Percentiles rank a stretch among this genome's conserved stretches.
Evolutionary conservation across 1,140 invertebrate genomes (phyloP).

Genomic region (Meteorus sp.): DNA sequence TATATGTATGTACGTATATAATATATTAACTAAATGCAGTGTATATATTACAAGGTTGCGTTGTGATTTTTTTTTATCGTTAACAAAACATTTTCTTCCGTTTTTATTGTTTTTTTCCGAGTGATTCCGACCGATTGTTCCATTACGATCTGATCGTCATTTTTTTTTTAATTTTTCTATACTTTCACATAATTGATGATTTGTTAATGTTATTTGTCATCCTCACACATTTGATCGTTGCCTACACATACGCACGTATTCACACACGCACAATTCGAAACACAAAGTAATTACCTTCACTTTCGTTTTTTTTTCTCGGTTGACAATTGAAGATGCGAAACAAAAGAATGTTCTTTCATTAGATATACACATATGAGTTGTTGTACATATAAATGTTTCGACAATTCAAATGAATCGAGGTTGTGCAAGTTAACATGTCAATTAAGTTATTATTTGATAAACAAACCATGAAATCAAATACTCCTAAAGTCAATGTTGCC

Average conservation of each 20-base stretch:
- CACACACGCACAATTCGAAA: constrained; percentile 23
- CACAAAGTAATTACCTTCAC: not conserved
- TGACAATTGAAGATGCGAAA: not conserved
- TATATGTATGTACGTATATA: too few relatives aligned
- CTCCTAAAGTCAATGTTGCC: constrained; percentile 38
- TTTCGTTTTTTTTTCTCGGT: not conserved
- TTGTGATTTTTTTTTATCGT: constrained; percentile 26
- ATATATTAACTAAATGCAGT: constrained; percentile 42
- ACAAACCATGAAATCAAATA: constrained; percentile 11
- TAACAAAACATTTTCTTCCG: constrained; percentile 17
- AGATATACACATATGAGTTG: constrained; percentile 32
- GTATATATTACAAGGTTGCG: constrained; percentile 41
- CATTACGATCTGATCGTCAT: constrained; percentile 17
- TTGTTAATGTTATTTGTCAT: constrained; percentile 20
- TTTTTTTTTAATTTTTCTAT: constrained; percentile 21
- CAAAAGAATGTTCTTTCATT: constrained; percentile 19
- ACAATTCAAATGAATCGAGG: constrained; percentile 11
- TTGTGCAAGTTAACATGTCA: constrained; percentile 26
- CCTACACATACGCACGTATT: constrained; percentile 25
- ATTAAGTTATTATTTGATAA: constrained; percentile 38
- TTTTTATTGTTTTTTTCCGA: too few relatives aligned
- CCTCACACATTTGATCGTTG: constrained; percentile 21
- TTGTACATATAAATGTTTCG: constrained; percentile 33
- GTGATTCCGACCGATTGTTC: too few relatives aligned
- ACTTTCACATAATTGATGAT: constrained; percentile 29